phyloP scores from a whole-genome alignment of 2,113 vertebrate genomes.

The Pteropus alecto region DNA sequence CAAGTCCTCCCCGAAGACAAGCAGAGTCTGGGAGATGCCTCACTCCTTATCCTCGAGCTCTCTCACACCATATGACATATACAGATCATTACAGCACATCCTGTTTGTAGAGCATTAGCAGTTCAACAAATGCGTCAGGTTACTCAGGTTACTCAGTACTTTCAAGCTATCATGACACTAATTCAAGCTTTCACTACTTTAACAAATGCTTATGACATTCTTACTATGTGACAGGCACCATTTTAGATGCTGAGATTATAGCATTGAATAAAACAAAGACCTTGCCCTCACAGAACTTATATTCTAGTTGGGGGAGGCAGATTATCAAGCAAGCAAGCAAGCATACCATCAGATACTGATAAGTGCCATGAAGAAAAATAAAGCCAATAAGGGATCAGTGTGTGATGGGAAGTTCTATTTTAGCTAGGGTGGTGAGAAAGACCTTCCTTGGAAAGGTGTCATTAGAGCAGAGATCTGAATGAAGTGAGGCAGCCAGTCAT shows the following conservation, averaged over 20 bases:
- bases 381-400: neutral
- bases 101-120: constrained; percentile 42
- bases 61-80: constrained; percentile 53
- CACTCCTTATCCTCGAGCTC: constrained; percentile 43
- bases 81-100: constrained; percentile 2
- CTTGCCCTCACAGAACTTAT: neutral
- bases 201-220: neutral
- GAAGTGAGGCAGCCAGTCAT: neutral
- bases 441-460: neutral
- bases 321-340: constrained; percentile 10
- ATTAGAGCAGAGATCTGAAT: neutral
- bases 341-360: neutral
- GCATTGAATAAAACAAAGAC: constrained; percentile 30
- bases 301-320: neutral
- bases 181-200: neutral
- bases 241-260: neutral
- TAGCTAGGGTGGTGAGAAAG: neutral
- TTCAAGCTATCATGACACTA: neutral
- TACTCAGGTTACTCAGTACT: neutral
- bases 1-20: constrained; percentile 58
- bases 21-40: constrained; percentile 40
- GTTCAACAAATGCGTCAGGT: neutral
- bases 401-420: neutral
- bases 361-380: constrained; percentile 28
- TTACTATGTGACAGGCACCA: neutral